These are phyloP conservation scores for Ailuropoda melanoleuca DNA, from an alignment of 2,113 vertebrate genomes.

Conservation along the genomic window DNA sequence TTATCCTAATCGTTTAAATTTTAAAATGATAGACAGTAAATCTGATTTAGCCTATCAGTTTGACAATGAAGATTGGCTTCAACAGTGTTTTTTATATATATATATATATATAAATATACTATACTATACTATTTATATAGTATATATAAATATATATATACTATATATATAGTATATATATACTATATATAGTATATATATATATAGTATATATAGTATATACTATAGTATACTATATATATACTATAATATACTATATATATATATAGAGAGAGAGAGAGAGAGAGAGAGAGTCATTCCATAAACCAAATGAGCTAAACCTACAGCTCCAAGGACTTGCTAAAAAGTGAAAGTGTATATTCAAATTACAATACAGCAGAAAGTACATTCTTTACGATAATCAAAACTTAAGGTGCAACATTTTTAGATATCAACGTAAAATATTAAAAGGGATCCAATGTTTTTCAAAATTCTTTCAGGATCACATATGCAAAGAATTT, in stretches of 20 bases:
- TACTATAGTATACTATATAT: no score
- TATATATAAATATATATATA: no score
- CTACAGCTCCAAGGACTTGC: background rate
- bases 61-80: background rate
- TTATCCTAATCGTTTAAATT: background rate
- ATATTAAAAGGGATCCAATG: background rate
- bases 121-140: no score
- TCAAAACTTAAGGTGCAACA: slow-evolving; percentile 5
- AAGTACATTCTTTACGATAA: background rate
- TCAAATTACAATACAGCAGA: background rate
- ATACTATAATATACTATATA: background rate
- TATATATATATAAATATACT: background rate
- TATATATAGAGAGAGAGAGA: no score
- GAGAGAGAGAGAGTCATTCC: no score
- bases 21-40: background rate
- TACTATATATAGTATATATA: background rate
- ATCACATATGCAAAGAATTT: slow-evolving; percentile 24
- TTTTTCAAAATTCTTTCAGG: slow-evolving; percentile 47
- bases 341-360: background rate
- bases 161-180: no score
- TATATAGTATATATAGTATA: no score
- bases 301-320: slow-evolving; percentile 8
- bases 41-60: background rate
- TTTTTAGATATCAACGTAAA: slow-evolving; percentile 9
- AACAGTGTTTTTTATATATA: background rate